Evolutionary conservation across 2,113 vertebrate species (phyloP).

Genomic region (Sinocyclocheilus grahami): DNA sequence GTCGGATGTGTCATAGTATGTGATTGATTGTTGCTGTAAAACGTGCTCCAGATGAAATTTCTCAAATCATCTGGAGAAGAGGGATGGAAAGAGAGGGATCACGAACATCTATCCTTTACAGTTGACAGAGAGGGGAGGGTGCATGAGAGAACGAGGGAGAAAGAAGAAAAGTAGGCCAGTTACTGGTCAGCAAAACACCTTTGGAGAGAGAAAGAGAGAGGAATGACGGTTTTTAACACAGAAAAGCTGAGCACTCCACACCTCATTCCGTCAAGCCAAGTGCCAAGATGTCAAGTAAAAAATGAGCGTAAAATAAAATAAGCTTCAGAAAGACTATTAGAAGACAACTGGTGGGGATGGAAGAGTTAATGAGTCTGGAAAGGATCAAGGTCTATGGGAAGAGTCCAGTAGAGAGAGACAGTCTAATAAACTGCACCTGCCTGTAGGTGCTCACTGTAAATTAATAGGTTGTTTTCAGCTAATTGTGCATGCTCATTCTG

Average conservation of each 20-base stretch:
- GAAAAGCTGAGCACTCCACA: constrained; percentile 55
- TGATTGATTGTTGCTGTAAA: constrained; percentile 49
- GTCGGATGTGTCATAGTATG: constrained; percentile 31
- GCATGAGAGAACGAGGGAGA: constrained; percentile 18
- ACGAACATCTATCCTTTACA: constrained; percentile 39
- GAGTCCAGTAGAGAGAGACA: neutral
- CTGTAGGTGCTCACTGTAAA: neutral
- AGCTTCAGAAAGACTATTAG: constrained; percentile 23
- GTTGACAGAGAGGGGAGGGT: constrained; percentile 13
- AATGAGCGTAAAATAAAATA: constrained; percentile 40
- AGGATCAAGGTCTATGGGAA: constrained; percentile 34
- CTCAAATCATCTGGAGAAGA: constrained; percentile 51
- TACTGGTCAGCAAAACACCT: constrained; percentile 29
- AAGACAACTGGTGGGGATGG: constrained; percentile 1
- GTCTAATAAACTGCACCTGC: constrained; percentile 46
- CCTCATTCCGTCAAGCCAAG: constrained; percentile 25
- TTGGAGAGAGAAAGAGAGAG: constrained; percentile 25
- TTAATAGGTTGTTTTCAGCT: neutral
- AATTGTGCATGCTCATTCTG: neutral
- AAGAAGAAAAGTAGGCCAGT: constrained; percentile 37
- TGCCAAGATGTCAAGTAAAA: constrained; percentile 40
- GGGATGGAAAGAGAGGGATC: constrained; percentile 35
- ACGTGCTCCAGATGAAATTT: constrained; percentile 45
- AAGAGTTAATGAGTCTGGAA: constrained; percentile 30
- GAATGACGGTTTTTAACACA: constrained; percentile 43